Base-by-base conservation (phyloP, 2,113 vertebrate species). In the Oryzias woworae region DNA sequence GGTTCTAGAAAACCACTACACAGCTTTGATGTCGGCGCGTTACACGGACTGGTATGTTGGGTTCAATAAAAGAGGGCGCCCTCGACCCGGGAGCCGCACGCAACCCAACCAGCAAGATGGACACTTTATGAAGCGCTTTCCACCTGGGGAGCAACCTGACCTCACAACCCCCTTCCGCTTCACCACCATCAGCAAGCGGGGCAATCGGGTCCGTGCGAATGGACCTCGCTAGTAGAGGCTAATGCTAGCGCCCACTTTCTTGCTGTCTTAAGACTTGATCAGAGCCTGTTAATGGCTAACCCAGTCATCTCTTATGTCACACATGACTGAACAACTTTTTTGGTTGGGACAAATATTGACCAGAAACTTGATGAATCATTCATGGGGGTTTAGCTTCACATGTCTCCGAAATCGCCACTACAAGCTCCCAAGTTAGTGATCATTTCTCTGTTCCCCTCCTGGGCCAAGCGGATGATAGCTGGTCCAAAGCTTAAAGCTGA, bases 1-100 rank as follows among this genome's bases (percentile, higher is more conserved):
- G 83, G 91, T 94, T 56, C 82, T 94, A 75, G 93, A 94, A 87
- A 94, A 94, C 83, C 90, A 93, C 89, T 94, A 93, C 88, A 94
- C 92, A 13, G 93, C 93, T 47, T 80, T 94, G 73, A 90, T 92
- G 91, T 93, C 93, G 2, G 93, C 92, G 0, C 89, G 91, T 66
- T 90, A 93, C 69, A 63, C 84, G 12, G 93, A 83, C 77, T 94
- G 92, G 92, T 94, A 93, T 31, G 91, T 94, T 66, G 93, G 93
- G 66, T 94, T 94, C 71, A 94, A 90, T 53, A 91, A 92, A 78
- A 83, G 86, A 67, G 93, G 92, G 5, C 89, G 90, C 23, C 91
- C 93, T 69, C 91, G 91, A 54, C 89, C 90, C 1, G 92, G 92
- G 22, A 88, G 89, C 1, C 82, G 89, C 66, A 93, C 92, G 0